Conservation (phyloP, 2,797 vertebrate genomes). For the Ctenopoma kingsleyae region DNA sequence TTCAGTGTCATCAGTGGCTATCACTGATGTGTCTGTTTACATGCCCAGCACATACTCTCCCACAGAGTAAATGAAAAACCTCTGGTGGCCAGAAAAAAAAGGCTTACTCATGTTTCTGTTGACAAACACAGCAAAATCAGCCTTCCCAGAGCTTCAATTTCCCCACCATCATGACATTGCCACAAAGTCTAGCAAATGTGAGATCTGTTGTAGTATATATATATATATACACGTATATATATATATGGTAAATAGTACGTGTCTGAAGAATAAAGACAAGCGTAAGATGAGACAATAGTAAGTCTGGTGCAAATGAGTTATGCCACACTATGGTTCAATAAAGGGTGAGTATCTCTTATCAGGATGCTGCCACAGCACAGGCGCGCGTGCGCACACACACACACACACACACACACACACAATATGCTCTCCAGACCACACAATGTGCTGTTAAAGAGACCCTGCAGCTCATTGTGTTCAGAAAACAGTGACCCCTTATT, state of each 20-base stretch:
- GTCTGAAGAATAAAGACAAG: slow-evolving; percentile 37
- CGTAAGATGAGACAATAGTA: slow-evolving; percentile 38
- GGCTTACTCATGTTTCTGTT: slow-evolving; percentile 71
- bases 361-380: slow-evolving; percentile 61
- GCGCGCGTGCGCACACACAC: slow-evolving; percentile 27
- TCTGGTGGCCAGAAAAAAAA: slow-evolving; percentile 40
- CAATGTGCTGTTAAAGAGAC: slow-evolving; percentile 64
- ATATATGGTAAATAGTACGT: too few species aligned
- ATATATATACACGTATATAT: too few species aligned
- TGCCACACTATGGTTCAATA: slow-evolving; percentile 46
- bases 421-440: slow-evolving; percentile 52
- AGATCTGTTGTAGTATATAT: slow-evolving; percentile 34
- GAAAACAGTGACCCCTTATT: slow-evolving; percentile 77
- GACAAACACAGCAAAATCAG: slow-evolving; percentile 58
- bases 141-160: slow-evolving; percentile 53
- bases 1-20: slow-evolving; percentile 27
- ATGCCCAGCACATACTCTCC: slow-evolving; percentile 58
- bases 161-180: slow-evolving; percentile 36
- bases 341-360: slow-evolving; percentile 73
- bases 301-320: slow-evolving; percentile 51
- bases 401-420: slow-evolving; percentile 51
- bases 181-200: slow-evolving; percentile 13
- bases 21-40: slow-evolving; percentile 49
- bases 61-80: slow-evolving; percentile 60
- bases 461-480: slow-evolving; percentile 73